Percentiles rank a stretch among this genome's conserved stretches.
Conservation (phyloP, 1,140 invertebrate genomes). For the Oedothorax gibbosus region DNA sequence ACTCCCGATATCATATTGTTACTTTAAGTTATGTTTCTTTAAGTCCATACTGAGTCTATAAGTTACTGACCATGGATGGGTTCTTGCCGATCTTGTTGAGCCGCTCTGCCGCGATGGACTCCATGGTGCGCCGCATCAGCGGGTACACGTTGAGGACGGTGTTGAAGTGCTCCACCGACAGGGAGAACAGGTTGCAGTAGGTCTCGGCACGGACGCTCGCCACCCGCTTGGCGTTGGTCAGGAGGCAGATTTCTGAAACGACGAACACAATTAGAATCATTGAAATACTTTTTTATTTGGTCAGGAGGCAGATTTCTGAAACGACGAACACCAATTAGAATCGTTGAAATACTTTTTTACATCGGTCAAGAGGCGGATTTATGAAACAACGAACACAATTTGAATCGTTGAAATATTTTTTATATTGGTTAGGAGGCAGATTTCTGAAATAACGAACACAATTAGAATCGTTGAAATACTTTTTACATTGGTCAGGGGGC, state of each 20-base stretch:
- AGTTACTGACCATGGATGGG: slow-evolving; percentile 83
- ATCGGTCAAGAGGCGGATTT: slow-evolving; percentile 72
- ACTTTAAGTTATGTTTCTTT: no score
- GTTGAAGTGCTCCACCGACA: slow-evolving; percentile 95
- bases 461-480: slow-evolving; percentile 82
- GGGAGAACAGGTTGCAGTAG: slow-evolving; percentile 97
- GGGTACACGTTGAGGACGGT: slow-evolving; percentile 97
- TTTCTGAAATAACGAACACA: slow-evolving; percentile 6
- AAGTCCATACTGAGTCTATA: no score
- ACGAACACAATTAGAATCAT: not conserved
- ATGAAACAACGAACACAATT: slow-evolving; percentile 65
- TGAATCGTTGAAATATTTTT: not conserved
- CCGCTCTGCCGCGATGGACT: slow-evolving; percentile 96
- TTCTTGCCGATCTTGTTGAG: slow-evolving; percentile 99
- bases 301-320: no score
- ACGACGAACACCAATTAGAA: slow-evolving; percentile 68
- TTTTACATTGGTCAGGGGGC: slow-evolving; percentile 73
- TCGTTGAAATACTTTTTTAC: slow-evolving; percentile 89
- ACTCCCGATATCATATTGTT: no score
- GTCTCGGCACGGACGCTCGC: slow-evolving; percentile 96
- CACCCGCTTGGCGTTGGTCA: slow-evolving; percentile 78
- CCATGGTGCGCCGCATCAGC: slow-evolving; percentile 97
- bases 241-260: slow-evolving; percentile 71
- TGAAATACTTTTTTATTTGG: no score
- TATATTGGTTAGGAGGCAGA: no score